phyloP scores from a whole-genome alignment of 2,888 invertebrate genomes.

The Bugula neritina region DNA sequence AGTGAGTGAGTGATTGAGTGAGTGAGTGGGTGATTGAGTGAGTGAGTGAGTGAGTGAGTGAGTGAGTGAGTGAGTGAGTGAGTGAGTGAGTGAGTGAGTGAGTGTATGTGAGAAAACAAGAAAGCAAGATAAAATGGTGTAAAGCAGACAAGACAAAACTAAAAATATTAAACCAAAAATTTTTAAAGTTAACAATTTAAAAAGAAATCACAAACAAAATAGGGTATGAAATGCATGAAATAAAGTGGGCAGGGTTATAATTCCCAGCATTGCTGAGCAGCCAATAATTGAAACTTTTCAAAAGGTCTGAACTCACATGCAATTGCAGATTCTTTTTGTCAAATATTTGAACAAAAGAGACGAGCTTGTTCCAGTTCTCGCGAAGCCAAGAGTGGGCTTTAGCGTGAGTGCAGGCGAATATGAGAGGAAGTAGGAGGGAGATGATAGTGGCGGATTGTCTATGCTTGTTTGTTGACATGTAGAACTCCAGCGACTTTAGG shows the following conservation, averaged over 20 bases:
- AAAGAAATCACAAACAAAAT: too few relatives aligned
- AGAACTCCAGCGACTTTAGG: constrained; percentile 3
- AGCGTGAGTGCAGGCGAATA: constrained; percentile 34
- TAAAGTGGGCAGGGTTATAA: too few relatives aligned
- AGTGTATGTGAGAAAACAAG: neutral
- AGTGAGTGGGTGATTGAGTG: too few relatives aligned
- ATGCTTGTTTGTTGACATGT: neutral
- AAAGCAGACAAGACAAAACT: too few relatives aligned
- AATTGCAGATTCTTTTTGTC: constrained; percentile 10
- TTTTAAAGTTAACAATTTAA: too few relatives aligned
- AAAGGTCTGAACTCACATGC: too few relatives aligned
- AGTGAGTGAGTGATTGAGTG: too few relatives aligned
- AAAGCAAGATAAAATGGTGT: too few relatives aligned
- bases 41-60: constrained; percentile 6
- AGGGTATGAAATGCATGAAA: too few relatives aligned
- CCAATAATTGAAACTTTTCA: too few relatives aligned
- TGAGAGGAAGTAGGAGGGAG: constrained; percentile 37
- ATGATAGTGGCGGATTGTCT: constrained; percentile 28
- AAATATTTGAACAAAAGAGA: constrained; percentile 15
- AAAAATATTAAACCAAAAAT: too few relatives aligned
- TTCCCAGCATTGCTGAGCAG: too few relatives aligned
- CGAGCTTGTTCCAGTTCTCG: constrained; percentile 33
- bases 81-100: constrained; percentile 6
- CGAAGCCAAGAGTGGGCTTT: constrained; percentile 38
- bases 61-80: constrained; percentile 6